These are phyloP conservation scores for Fukomys damarensis DNA, from an alignment of 2,113 vertebrate genomes.

Conservation along the genomic window DNA sequence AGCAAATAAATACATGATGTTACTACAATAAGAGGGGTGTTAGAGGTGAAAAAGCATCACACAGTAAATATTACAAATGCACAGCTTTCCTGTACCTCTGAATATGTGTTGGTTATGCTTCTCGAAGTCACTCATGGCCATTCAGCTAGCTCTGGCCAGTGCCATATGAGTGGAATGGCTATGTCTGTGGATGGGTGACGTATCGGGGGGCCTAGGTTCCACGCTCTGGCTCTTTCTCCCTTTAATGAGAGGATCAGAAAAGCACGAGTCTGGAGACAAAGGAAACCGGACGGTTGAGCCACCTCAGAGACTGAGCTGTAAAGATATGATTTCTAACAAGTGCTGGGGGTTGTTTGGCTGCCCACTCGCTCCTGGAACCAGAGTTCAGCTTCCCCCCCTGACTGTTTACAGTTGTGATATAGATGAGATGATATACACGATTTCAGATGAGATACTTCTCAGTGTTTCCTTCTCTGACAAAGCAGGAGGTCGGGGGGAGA, in stretches of 20 bases:
- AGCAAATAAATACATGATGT: not conserved
- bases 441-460: not conserved
- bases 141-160: not conserved
- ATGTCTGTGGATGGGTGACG: not conserved
- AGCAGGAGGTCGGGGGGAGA: not conserved
- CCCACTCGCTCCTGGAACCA: not conserved
- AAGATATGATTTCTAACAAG: constrained; percentile 19
- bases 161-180: not conserved
- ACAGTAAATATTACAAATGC: not conserved
- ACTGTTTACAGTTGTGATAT: not conserved
- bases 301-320: not conserved
- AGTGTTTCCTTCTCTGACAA: not conserved
- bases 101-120: not conserved
- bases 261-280: not conserved
- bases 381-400: not conserved
- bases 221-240: not conserved
- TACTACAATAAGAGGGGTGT: not conserved
- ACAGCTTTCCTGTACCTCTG: not conserved
- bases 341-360: not conserved
- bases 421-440: not conserved
- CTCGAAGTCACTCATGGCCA: not conserved
- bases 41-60: not conserved
- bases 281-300: not conserved
- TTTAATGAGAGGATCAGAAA: not conserved
- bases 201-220: not conserved